Evolutionary conservation across 2,888 invertebrate species (phyloP).

Genomic region (Portevinia maculata): DNA sequence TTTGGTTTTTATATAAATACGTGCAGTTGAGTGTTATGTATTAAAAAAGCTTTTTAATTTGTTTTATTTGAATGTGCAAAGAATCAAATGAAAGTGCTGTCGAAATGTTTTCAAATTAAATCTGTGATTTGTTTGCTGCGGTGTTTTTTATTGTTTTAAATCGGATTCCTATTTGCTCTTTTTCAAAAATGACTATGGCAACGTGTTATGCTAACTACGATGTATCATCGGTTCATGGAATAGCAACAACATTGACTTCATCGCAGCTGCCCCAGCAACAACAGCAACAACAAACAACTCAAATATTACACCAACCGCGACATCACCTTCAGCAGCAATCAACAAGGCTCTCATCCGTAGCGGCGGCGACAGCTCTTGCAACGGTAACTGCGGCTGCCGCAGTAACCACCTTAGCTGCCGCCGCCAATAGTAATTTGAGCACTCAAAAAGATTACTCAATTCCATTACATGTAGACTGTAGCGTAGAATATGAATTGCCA

Average conservation of each 20-base stretch:
- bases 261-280: constrained; percentile 75
- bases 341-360: constrained; percentile 73
- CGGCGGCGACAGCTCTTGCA: constrained; percentile 75
- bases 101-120: constrained; percentile 21
- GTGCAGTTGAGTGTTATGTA: background rate
- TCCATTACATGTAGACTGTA: constrained; percentile 94
- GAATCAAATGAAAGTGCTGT: constrained; percentile 7
- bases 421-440: constrained; percentile 76
- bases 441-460: constrained; percentile 91
- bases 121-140: background rate
- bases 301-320: constrained; percentile 69
- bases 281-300: constrained; percentile 58
- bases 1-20: constrained; percentile 51
- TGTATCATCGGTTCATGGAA: constrained; percentile 81
- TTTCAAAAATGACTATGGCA: constrained; percentile 81
- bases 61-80: constrained; percentile 11
- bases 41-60: background rate
- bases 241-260: constrained; percentile 75
- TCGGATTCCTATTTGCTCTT: background rate
- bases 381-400: constrained; percentile 83
- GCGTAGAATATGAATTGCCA: constrained; percentile 95
- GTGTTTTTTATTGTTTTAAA: constrained; percentile 17
- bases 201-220: constrained; percentile 83
- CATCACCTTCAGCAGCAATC: constrained; percentile 74
- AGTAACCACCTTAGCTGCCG: constrained; percentile 83